phyloP scores from a whole-genome alignment of 2,888 invertebrate species.

The Limulus polyphemus region DNA sequence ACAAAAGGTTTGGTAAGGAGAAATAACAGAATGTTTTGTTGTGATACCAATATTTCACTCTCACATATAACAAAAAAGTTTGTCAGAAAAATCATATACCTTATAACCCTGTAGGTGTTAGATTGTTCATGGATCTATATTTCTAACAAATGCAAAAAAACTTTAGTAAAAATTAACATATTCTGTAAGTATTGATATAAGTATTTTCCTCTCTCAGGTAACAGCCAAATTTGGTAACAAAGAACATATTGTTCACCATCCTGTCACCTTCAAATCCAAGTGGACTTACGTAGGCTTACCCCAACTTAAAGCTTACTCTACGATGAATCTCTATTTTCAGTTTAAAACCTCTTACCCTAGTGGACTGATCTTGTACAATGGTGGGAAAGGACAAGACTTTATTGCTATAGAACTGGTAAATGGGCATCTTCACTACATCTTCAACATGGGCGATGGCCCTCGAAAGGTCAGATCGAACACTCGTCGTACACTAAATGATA shows the following conservation, averaged over 20 bases:
- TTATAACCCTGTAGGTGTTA: too few relatives aligned
- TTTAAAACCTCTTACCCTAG: constrained; percentile 81
- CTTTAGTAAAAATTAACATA: too few relatives aligned
- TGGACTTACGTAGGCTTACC: constrained; percentile 83
- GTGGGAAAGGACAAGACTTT: constrained; percentile 80
- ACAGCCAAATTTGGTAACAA: constrained; percentile 63
- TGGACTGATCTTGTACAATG: constrained; percentile 80
- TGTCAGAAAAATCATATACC: too few relatives aligned
- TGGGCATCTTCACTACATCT: constrained; percentile 80
- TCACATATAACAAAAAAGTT: too few relatives aligned
- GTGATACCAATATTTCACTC: too few relatives aligned
- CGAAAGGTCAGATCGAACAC: constrained; percentile 70
- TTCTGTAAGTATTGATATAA: too few relatives aligned
- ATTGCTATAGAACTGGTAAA: constrained; percentile 78
- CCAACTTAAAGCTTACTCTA: constrained; percentile 66
- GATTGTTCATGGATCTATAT: too few relatives aligned
- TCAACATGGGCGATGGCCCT: constrained; percentile 82
- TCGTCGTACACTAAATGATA: constrained; percentile 70
- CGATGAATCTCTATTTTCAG: constrained; percentile 50
- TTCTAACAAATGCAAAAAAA: too few relatives aligned
- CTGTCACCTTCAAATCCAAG: constrained; percentile 82
- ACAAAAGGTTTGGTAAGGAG: too few relatives aligned
- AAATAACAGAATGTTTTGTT: too few relatives aligned
- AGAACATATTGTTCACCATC: constrained; percentile 54
- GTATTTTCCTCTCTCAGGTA: constrained; percentile 43